Conservation (phyloP, 1,140 invertebrate genomes). For the Bombus ignitus region DNA sequence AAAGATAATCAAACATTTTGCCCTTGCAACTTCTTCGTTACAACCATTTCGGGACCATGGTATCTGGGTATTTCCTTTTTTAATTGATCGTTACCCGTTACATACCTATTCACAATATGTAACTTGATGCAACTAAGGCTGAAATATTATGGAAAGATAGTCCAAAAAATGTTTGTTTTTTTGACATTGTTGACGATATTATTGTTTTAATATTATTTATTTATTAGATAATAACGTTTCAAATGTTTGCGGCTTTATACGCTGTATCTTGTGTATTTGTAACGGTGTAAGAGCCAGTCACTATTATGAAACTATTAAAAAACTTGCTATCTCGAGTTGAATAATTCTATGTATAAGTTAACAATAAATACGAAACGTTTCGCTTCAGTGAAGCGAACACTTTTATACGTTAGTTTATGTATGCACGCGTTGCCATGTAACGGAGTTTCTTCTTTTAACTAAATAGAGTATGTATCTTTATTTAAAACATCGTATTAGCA, state of each 20-base stretch:
- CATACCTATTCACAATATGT: neutral
- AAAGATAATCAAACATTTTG: conserved; percentile 65
- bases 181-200: conserved; percentile 47
- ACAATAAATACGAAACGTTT: conserved; percentile 4
- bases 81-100: conserved; percentile 39
- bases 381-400: conserved; percentile 33
- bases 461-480: neutral
- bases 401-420: conserved; percentile 13
- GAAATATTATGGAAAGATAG: conserved; percentile 21
- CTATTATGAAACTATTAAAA: conserved; percentile 1
- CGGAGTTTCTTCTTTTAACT: neutral
- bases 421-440: conserved; percentile 25
- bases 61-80: conserved; percentile 55
- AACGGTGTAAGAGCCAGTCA: conserved; percentile 20
- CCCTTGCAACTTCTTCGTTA: conserved; percentile 43
- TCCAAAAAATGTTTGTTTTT: neutral
- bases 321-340: neutral
- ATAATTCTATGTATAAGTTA: neutral
- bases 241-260: conserved; percentile 13
- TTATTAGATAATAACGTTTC: conserved; percentile 23
- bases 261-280: conserved; percentile 21
- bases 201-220: conserved; percentile 57
- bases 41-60: conserved; percentile 48
- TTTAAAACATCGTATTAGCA: neutral
- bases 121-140: conserved; percentile 33